Evolutionary conservation across 2,888 invertebrate genomes (phyloP).

Genomic region (Patella caerulea): DNA sequence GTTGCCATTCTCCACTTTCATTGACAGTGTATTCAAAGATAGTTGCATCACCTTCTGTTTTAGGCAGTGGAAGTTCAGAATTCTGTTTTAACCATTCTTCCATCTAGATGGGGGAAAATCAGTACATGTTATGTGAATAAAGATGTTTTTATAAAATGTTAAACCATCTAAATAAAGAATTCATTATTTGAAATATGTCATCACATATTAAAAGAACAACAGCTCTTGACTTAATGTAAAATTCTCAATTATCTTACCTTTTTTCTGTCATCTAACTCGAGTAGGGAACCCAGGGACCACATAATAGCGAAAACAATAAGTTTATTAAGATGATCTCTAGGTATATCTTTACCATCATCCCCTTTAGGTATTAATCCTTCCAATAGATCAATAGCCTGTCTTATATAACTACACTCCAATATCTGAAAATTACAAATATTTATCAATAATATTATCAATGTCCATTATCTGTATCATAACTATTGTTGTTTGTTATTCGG

Average conservation of each 20-base stretch:
- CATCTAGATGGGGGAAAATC: constrained; percentile 44
- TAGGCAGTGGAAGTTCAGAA: constrained; percentile 61
- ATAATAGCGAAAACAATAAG: constrained; percentile 89
- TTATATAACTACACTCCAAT: constrained; percentile 90
- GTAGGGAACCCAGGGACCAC: constrained; percentile 92
- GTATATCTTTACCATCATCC: constrained; percentile 71
- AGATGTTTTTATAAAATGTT: too few relatives aligned
- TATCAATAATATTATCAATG: neutral
- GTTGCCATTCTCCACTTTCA: constrained; percentile 80
- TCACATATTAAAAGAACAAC: too few relatives aligned
- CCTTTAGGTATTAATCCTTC: constrained; percentile 86
- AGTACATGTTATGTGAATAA: too few relatives aligned
- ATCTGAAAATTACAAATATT: constrained; percentile 74
- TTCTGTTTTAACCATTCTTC: constrained; percentile 62
- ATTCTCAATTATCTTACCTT: constrained; percentile 75
- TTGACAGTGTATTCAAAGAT: constrained; percentile 69
- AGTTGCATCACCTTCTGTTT: constrained; percentile 66
- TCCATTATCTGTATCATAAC: too few relatives aligned
- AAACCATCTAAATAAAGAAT: too few relatives aligned
- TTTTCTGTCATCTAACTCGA: constrained; percentile 85
- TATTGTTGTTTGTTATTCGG: too few relatives aligned
- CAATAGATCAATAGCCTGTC: constrained; percentile 79
- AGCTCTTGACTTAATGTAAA: too few relatives aligned
- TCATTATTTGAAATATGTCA: too few relatives aligned
- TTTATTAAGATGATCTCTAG: constrained; percentile 83